A percentile compares a stretch with the other conserved stretches of the same genome.
phyloP scores from a whole-genome alignment of 2,888 invertebrate genomes.

The Cecidostiba fungosa region DNA sequence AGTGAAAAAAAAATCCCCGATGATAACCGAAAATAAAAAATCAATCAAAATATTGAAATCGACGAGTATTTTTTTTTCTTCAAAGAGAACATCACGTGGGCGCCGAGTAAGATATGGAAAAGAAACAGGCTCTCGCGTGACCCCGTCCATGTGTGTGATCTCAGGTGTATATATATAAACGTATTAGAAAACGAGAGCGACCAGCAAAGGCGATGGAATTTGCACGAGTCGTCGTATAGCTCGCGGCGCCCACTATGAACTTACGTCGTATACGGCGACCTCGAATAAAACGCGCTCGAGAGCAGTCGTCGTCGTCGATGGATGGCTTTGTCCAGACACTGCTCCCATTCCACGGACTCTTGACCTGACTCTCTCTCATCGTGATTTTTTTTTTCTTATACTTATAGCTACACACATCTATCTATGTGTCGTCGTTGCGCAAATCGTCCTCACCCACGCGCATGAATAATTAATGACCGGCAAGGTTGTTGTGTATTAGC shows the following conservation, averaged over 20 bases:
- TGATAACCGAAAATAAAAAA: neutral
- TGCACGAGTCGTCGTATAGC: neutral
- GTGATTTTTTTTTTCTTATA: neutral
- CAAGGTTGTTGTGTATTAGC: neutral
- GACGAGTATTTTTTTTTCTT: no score
- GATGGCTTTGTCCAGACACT: conserved; percentile 25
- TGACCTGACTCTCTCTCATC: conserved; percentile 28
- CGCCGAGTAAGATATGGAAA: neutral
- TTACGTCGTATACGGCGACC: neutral
- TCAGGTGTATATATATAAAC: neutral
- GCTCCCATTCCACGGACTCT: conserved; percentile 49
- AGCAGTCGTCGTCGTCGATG: no score
- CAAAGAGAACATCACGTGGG: neutral
- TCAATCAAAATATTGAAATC: no score
- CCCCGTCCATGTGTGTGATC: conserved; percentile 17
- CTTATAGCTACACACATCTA: neutral
- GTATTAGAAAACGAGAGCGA: conserved; percentile 60
- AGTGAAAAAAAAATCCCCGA: neutral
- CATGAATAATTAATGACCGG: conserved; percentile 47
- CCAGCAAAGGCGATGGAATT: conserved; percentile 58
- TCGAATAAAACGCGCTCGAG: neutral
- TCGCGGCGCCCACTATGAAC: conserved; percentile 14
- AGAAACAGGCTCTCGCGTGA: conserved; percentile 36
- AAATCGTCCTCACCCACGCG: neutral
- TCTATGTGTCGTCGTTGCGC: conserved; percentile 13